phyloP scores from a whole-genome alignment of 2,113 vertebrate genomes.

The Paraplagusia blochii region DNA sequence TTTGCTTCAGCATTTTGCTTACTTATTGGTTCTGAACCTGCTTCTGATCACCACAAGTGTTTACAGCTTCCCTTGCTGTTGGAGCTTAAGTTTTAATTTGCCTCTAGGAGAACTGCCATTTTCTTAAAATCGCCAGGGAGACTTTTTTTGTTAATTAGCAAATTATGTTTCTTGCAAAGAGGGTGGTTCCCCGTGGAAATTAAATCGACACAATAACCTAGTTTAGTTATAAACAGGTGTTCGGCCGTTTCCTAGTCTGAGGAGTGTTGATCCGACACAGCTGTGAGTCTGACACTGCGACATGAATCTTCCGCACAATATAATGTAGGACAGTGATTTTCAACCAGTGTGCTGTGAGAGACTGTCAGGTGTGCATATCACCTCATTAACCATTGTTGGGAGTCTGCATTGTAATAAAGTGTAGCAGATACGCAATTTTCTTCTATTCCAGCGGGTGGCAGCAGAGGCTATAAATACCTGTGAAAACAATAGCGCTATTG shows the following conservation, averaged over 20 bases:
- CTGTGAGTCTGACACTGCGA: not conserved
- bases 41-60: slow-evolving; percentile 30
- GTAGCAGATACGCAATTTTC: no score
- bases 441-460: no score
- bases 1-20: not conserved
- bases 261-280: slow-evolving; percentile 12
- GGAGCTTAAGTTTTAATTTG: slow-evolving; percentile 39
- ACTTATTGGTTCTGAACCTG: not conserved
- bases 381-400: no score
- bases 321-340: no score
- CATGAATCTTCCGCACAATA: not conserved
- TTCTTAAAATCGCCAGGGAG: slow-evolving; percentile 55
- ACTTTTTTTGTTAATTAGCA: slow-evolving; percentile 68
- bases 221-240: slow-evolving; percentile 52
- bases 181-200: slow-evolving; percentile 66
- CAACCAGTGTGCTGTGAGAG: no score
- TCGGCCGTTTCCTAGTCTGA: slow-evolving; percentile 12
- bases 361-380: no score
- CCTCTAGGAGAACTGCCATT: slow-evolving; percentile 47
- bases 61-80: slow-evolving; percentile 42
- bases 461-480: no score
- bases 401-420: no score
- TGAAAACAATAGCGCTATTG: no score
- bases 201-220: slow-evolving; percentile 67
- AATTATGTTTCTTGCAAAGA: slow-evolving; percentile 54